These are phyloP conservation scores for Calypte anna DNA, from an alignment of 2,113 vertebrate genomes.

Conservation along the genomic window DNA sequence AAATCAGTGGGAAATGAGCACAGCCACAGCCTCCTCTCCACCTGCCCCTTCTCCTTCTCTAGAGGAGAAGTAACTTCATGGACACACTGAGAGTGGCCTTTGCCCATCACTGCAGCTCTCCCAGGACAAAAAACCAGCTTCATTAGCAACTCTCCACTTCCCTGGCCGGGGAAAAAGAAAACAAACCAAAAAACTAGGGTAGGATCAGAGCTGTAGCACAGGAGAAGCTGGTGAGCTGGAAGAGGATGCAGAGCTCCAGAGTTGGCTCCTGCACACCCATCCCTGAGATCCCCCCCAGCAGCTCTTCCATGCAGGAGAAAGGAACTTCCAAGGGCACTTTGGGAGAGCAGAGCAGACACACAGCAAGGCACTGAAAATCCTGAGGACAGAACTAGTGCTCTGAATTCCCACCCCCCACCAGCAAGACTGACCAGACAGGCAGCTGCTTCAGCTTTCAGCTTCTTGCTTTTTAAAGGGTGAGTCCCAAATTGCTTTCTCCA, in stretches of 20 bases:
- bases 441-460: not conserved
- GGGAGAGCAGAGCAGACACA: not conserved
- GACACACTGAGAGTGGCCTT: not conserved
- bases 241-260: not conserved
- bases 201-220: not conserved
- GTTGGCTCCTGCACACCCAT: accelerated
- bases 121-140: not conserved
- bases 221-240: too few species aligned
- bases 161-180: not conserved
- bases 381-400: not conserved
- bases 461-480: not conserved
- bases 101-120: not conserved
- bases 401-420: not conserved
- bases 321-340: not conserved
- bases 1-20: not conserved
- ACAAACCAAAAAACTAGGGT: too few species aligned
- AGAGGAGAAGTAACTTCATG: not conserved
- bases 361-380: not conserved
- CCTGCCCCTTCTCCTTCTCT: not conserved
- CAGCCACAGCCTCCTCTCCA: not conserved
- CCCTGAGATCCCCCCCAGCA: not conserved
- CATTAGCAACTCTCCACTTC: not conserved
- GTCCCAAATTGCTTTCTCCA: not conserved
- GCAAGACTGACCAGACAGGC: not conserved
- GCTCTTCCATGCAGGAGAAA: accelerated